Conservation (phyloP, 64 coral and sea anemone species). For the Catalaphyllia jardinei region DNA sequence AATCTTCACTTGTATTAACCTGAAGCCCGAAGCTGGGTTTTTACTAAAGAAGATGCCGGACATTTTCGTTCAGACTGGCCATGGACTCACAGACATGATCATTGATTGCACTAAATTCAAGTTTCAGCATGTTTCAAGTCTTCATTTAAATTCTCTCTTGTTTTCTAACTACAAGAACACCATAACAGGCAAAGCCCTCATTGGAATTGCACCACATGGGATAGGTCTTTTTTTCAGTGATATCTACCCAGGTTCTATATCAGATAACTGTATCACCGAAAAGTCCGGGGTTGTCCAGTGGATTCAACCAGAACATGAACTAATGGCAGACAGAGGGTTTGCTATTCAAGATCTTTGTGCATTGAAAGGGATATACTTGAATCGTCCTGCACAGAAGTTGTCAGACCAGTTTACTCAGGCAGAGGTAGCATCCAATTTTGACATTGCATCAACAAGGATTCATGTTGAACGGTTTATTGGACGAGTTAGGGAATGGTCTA, state of each 20-base stretch:
- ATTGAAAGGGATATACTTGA: slow-evolving; percentile 37
- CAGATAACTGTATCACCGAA: slow-evolving; percentile 42
- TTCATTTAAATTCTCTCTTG: slow-evolving; percentile 38
- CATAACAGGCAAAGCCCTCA: slow-evolving; percentile 53
- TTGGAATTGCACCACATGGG: slow-evolving; percentile 38
- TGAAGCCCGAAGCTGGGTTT: slow-evolving; percentile 44
- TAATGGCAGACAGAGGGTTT: slow-evolving; percentile 64
- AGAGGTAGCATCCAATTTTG: slow-evolving; percentile 59
- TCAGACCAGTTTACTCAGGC: slow-evolving; percentile 27
- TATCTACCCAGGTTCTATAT: slow-evolving; percentile 49
- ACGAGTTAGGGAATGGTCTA: slow-evolving; percentile 45
- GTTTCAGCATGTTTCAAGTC: slow-evolving; percentile 39
- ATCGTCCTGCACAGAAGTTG: slow-evolving; percentile 37
- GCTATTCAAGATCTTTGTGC: slow-evolving; percentile 35
- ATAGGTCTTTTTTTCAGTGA: slow-evolving; percentile 61
- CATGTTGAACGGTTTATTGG: slow-evolving; percentile 65
- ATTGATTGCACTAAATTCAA: slow-evolving; percentile 60
- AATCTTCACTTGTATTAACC: slow-evolving; percentile 45
- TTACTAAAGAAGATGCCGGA: slow-evolving; percentile 63
- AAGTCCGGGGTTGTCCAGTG: neutral
- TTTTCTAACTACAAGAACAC: slow-evolving; percentile 71
- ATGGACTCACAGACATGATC: slow-evolving; percentile 42
- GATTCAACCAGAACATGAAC: slow-evolving; percentile 32
- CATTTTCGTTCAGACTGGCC: slow-evolving; percentile 53
- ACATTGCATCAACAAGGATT: slow-evolving; percentile 64